Evolutionary conservation across 2,888 invertebrate genomes (phyloP), one percentile per base, ranked within the genome.

Genomic region (Spisula solida): DNA sequence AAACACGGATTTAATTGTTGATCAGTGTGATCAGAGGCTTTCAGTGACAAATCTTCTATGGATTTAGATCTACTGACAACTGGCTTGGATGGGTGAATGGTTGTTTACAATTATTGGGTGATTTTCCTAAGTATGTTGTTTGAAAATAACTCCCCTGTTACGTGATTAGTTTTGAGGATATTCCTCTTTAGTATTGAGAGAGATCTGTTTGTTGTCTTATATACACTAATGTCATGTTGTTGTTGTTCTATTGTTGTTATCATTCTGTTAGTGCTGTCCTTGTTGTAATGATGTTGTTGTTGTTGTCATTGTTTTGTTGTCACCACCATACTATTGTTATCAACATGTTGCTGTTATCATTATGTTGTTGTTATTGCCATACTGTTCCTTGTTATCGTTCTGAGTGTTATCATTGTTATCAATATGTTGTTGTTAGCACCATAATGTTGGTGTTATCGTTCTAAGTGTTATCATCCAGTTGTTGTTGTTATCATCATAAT

Each of bases 1-100:
- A 86, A 86, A 86, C 86, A 86, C 81, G n/a, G 47, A 86, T 86
- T 86, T 86, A 86, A 86, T 86, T 86, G 86, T 86, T 86, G 81
- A 86, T 82, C 48, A 75, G 86, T 70, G 51, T 60, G 51, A 75
- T 83, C 75, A 10, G 75, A 82, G 47, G 66, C 82, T 82, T 66
- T 82, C 82, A 34, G 70, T 66, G 82, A 82, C 60, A 66, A 81
- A 34, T 47, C 66, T 66, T 82, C 47, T 82, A 66, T 60, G 60
- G 82, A 82, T 56, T 66, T 60, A 82, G 82, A 70, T 82, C 47
- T 66, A 31, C 75, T 34, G 34, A 75, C 75, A 31, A 34, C 31
- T 41, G 47, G n/a, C 47, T 41, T 1, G 41, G 41, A 34, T 60
- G 16, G 60, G 82, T 34, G 20, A 70, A 70, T 10, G 60, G 66